A percentile compares a stretch with the other conserved stretches of the same genome.
Evolutionary conservation across 2,888 invertebrate genomes (phyloP).

Genomic region (Idaea aversata): DNA sequence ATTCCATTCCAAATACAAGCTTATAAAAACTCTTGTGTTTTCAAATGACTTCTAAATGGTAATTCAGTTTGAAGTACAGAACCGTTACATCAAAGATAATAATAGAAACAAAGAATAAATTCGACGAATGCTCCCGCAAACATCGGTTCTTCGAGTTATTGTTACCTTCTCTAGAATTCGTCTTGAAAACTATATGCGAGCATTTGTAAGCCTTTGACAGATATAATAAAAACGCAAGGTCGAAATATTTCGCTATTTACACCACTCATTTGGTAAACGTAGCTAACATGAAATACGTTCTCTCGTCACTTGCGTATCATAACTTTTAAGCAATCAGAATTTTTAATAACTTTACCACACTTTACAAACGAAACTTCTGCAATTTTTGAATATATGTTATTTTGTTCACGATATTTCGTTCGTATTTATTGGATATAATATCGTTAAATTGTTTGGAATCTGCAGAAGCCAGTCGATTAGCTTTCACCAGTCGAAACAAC

Average conservation of each 20-base stretch:
- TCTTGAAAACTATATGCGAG: conserved; percentile 17
- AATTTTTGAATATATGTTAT: conserved; percentile 16
- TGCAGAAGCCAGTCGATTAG: conserved; percentile 36
- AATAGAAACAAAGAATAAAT: conserved; percentile 21
- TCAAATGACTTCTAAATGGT: conserved; percentile 15
- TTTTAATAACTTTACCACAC: conserved; percentile 32
- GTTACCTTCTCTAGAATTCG: conserved; percentile 14
- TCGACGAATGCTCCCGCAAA: conserved; percentile 20
- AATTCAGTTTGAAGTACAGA: conserved; percentile 11
- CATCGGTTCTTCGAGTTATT: conserved; percentile 16
- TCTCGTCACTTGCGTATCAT: conserved; percentile 37
- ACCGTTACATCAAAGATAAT: conserved; percentile 21
- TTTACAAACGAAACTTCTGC: conserved; percentile 28
- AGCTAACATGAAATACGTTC: conserved; percentile 40
- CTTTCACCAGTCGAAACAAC: conserved; percentile 47
- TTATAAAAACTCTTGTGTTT: conserved; percentile 9
- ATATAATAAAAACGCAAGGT: conserved; percentile 51
- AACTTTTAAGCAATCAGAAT: conserved; percentile 39
- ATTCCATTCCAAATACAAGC: conserved; percentile 4
- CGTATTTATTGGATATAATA: conserved; percentile 9
- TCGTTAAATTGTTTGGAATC: conserved; percentile 27
- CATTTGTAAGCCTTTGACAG: conserved; percentile 23
- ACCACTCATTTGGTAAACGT: conserved; percentile 50
- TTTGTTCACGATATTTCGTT: conserved; percentile 5
- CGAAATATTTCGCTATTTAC: conserved; percentile 61